Evolutionary conservation across 2,888 invertebrate species (phyloP).

Genomic region (Lasioglossum leucozonium): DNA sequence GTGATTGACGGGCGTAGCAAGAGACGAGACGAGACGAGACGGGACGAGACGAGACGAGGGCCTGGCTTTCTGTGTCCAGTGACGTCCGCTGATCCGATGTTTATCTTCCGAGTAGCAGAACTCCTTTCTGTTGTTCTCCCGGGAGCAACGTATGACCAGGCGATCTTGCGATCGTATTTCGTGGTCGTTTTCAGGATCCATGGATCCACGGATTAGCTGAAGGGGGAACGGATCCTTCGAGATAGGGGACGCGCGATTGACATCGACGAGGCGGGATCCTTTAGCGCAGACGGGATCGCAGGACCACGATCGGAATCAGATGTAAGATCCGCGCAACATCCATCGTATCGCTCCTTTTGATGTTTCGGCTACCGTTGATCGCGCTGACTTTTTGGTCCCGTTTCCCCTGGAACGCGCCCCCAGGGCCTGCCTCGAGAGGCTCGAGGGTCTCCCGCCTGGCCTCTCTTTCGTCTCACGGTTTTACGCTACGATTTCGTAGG

Average conservation of each 20-base stretch:
- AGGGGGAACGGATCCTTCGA: constrained; percentile 23
- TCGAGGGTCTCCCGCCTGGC: not conserved
- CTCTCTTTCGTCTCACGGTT: constrained; percentile 26
- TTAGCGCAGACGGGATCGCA: constrained; percentile 42
- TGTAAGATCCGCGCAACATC: constrained; percentile 59
- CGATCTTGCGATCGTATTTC: constrained; percentile 67
- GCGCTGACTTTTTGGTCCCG: constrained; percentile 25
- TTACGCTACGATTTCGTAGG: constrained; percentile 48
- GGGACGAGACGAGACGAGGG: constrained; percentile 40
- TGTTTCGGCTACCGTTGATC: constrained; percentile 31
- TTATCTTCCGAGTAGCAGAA: constrained; percentile 66
- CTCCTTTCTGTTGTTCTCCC: constrained; percentile 55
- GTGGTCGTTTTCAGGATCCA: constrained; percentile 43
- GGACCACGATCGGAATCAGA: constrained; percentile 54
- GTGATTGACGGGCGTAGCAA: constrained; percentile 71
- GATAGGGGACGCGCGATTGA: constrained; percentile 60
- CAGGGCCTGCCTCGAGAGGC: not conserved
- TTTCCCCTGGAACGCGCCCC: not conserved
- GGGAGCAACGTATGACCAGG: constrained; percentile 48
- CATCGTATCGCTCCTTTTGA: constrained; percentile 60
- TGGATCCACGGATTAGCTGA: constrained; percentile 54
- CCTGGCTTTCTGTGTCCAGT: constrained; percentile 63
- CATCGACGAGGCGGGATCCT: constrained; percentile 42
- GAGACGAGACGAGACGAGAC: constrained; percentile 32
- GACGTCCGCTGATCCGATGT: constrained; percentile 69